A percentile compares a stretch with the other conserved stretches of the same genome.
phyloP scores from a whole-genome alignment of 1,140 invertebrate genomes.

The Armadillidium nasatum region DNA sequence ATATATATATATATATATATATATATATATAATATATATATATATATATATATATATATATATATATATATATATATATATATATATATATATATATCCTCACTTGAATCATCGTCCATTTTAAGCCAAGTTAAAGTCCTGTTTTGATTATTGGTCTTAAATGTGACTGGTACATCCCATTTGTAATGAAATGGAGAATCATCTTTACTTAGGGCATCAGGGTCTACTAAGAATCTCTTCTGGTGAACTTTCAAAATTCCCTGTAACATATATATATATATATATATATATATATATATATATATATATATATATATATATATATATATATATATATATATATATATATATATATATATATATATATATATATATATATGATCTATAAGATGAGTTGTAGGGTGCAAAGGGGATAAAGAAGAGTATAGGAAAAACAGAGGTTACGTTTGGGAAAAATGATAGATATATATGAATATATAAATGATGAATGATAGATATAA shows the following conservation, averaged over 20 bases:
- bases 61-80: not conserved
- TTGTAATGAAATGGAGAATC: constrained; percentile 44
- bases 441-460: too few relatives aligned
- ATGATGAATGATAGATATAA: too few relatives aligned
- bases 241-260: constrained; percentile 62
- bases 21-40: not conserved
- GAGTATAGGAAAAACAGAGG: too few relatives aligned
- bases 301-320: constrained; percentile 8
- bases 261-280: not conserved
- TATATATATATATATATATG: too few relatives aligned
- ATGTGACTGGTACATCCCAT: constrained; percentile 53
- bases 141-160: constrained; percentile 42
- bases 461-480: too few relatives aligned
- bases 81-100: constrained; percentile 30
- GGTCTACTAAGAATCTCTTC: constrained; percentile 65
- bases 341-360: not conserved
- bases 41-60: not conserved
- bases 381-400: too few relatives aligned
- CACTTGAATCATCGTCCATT: constrained; percentile 34
- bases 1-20: constrained; percentile 31
- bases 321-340: not conserved
- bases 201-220: constrained; percentile 50
- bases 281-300: not conserved
- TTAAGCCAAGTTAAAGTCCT: constrained; percentile 45
- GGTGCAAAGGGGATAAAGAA: too few relatives aligned